Evolutionary conservation across 2,888 invertebrate species (phyloP).

Genomic region (Yponomeuta evonymella): DNA sequence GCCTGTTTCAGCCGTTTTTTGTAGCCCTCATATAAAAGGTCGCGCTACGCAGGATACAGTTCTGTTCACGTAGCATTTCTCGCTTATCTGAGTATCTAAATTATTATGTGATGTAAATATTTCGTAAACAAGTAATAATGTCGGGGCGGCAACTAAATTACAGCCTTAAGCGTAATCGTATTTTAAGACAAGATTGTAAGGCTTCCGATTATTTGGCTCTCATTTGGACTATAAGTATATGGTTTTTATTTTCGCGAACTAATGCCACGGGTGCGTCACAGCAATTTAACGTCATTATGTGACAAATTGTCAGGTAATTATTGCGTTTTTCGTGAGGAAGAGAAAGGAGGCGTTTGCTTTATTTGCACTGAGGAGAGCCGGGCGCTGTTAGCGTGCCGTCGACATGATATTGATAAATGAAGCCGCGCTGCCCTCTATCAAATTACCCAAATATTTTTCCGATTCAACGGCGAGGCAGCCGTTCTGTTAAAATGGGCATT

Average conservation of each 20-base stretch:
- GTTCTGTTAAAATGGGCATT: slow-evolving; percentile 40
- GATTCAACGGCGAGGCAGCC: slow-evolving; percentile 38
- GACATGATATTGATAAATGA: slow-evolving; percentile 70
- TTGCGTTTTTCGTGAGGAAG: neutral
- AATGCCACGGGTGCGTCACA: neutral
- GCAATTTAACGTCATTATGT: neutral
- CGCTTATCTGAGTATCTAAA: neutral
- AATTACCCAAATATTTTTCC: slow-evolving; percentile 46
- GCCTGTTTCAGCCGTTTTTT: slow-evolving; percentile 2
- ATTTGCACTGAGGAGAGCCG: slow-evolving; percentile 37
- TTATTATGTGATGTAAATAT: slow-evolving; percentile 4
- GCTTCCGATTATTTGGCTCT: neutral
- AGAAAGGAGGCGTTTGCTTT: slow-evolving; percentile 2
- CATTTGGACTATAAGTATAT: too few relatives aligned
- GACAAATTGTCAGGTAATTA: neutral
- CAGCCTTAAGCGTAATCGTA: neutral
- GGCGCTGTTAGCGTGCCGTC: slow-evolving; percentile 44
- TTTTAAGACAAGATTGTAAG: neutral
- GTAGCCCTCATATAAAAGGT: neutral
- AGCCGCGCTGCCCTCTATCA: slow-evolving; percentile 46
- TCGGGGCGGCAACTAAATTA: neutral
- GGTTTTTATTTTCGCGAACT: too few relatives aligned
- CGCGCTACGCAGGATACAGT: neutral
- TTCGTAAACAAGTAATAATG: slow-evolving; percentile 7
- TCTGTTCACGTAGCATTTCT: neutral